A percentile compares a stretch with the other conserved stretches of the same genome.
These are phyloP conservation scores for Hemaris fuciformis DNA, from an alignment of 2,888 invertebrate genomes.

Conservation along the genomic window DNA sequence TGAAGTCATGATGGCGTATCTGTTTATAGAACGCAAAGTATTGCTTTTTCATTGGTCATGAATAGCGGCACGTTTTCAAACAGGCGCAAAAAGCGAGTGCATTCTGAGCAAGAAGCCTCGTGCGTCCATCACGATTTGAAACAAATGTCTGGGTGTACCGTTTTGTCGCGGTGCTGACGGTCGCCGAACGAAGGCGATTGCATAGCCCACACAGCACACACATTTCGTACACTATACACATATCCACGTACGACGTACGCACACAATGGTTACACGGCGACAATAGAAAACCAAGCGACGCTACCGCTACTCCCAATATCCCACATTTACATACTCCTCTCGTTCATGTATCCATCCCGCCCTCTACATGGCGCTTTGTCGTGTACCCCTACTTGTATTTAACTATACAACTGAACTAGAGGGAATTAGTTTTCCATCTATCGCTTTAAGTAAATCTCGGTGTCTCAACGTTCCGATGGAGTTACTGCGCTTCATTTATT, in stretches of 20 bases:
- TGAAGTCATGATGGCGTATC: constrained; percentile 17
- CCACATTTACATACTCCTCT: constrained; percentile 71
- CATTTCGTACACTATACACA: constrained; percentile 1
- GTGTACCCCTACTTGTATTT: constrained; percentile 25
- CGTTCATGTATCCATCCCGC: constrained; percentile 41
- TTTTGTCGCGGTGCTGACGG: constrained; percentile 44
- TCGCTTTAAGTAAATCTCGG: neutral
- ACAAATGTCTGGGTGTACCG: constrained; percentile 45
- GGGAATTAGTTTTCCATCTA: constrained; percentile 3
- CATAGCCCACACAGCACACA: constrained; percentile 12
- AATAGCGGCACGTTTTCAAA: constrained; percentile 26
- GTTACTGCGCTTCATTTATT: neutral
- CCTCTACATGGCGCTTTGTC: constrained; percentile 51
- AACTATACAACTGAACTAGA: constrained; percentile 1
- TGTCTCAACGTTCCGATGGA: neutral
- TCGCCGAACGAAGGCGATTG: constrained; percentile 23
- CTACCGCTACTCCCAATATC: constrained; percentile 64
- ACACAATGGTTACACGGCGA: constrained; percentile 49
- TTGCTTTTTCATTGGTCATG: constrained; percentile 27
- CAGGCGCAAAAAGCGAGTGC: constrained; percentile 19
- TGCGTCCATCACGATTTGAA: constrained; percentile 44
- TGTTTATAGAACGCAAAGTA: neutral
- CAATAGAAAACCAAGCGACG: constrained; percentile 54
- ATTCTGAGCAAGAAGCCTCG: constrained; percentile 38
- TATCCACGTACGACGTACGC: constrained; percentile 26